Evolutionary conservation across 2,888 invertebrate species (phyloP).

Genomic region (Tethea ocularis): DNA sequence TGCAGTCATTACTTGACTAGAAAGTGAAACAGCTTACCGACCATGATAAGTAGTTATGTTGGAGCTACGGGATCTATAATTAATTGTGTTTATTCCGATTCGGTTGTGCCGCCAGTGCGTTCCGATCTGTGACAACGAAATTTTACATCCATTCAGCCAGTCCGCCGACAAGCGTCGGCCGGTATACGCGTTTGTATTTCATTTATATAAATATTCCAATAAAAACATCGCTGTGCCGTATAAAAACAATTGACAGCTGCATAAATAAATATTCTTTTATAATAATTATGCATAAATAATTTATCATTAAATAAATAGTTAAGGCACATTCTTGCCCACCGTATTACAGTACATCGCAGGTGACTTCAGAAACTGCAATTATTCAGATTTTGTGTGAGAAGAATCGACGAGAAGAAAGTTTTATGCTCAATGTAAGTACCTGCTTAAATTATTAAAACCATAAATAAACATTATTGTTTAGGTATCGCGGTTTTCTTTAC

Average conservation of each 20-base stretch:
- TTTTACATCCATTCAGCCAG: slow-evolving; percentile 53
- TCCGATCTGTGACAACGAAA: slow-evolving; percentile 60
- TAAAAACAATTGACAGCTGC: too few relatives aligned
- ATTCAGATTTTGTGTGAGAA: too few relatives aligned
- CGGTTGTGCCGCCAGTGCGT: slow-evolving; percentile 72
- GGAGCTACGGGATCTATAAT: slow-evolving; percentile 39
- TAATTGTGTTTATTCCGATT: slow-evolving; percentile 61
- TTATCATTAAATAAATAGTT: background rate
- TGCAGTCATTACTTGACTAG: slow-evolving; percentile 51
- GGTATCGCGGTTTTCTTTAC: too few relatives aligned
- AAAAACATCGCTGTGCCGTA: background rate
- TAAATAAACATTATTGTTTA: too few relatives aligned
- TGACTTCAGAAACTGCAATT: background rate
- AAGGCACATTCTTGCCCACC: background rate
- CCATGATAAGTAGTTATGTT: slow-evolving; percentile 45
- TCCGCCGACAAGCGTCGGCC: slow-evolving; percentile 55
- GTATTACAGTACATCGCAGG: background rate
- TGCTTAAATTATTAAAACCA: slow-evolving; percentile 15
- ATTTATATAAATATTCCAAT: slow-evolving; percentile 11
- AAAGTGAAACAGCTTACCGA: slow-evolving; percentile 67
- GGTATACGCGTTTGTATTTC: slow-evolving; percentile 48
- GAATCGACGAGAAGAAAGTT: slow-evolving; percentile 41
- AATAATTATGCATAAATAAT: background rate
- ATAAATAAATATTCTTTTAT: background rate
- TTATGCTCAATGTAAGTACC: slow-evolving; percentile 43